Base-by-base conservation (phyloP, 2,888 invertebrate genomes). In the Cephus pygmeus region DNA sequence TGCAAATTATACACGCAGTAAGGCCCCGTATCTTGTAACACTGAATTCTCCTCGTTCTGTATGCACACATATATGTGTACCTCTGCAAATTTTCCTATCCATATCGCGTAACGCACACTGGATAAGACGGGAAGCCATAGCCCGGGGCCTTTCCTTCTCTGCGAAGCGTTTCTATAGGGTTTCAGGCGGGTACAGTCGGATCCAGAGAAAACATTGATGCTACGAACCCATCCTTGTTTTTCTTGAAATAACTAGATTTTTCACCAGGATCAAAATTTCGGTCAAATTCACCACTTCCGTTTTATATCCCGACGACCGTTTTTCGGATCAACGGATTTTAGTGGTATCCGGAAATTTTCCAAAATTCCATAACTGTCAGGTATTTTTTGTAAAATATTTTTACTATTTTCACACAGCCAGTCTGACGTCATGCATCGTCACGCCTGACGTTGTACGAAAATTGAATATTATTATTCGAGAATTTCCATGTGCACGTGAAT, bases 71-170 rank as follows among this genome's bases (percentile, higher is more conserved):
- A 23, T 23, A 23, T 23, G 9, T 23, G 2, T 73, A 4, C 73
- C 35, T 69, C 73, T 33, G 75, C 76, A 76, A 87, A 87, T 86
- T 88, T 85, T 84, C 83, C 85, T 87, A 89, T 87, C 87, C 88
- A 85, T 88, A 88, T 89, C 89, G 85, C 84, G 85, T 81, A 83
- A 86, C 83, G 77, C 81, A 79, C 81, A 40, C 76, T 81, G 87
- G 86, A 89, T 89, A 88, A 89, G 89, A 89, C 87, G 87, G 87
- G 87, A 90, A 89, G 88, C 88, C 85, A 89, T 90, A 88, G 89
- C 90, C 87, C 74, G 81, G 79, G 86, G 90, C 84, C 84, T 86
- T 89, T 88, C 85, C 88, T 86, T 87, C 88, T 85, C 82, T 81
- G 81, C 79, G 79, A 78, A 83, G 79, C 83, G 80, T 82, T 79